phyloP scores from a whole-genome alignment of 2,888 invertebrate species.

The Pachliopta kotzebuea region DNA sequence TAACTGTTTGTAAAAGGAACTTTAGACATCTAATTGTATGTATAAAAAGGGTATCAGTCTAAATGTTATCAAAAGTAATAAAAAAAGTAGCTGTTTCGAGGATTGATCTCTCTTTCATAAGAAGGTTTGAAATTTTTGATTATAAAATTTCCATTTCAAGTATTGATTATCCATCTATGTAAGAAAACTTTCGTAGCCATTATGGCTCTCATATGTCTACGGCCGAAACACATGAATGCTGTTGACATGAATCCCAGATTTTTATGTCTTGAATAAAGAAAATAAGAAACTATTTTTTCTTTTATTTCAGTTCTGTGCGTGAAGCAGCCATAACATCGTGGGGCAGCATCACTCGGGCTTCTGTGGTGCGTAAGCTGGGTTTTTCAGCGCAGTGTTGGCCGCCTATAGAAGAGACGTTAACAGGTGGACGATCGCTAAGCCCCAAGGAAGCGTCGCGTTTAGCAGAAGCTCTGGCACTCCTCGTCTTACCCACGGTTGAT shows the following conservation, averaged over 20 bases:
- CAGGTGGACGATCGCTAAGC: slow-evolving; percentile 33
- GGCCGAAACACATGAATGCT: no score
- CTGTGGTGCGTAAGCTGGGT: slow-evolving; percentile 44
- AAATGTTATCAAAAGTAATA: no score
- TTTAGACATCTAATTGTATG: no score
- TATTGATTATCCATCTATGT: no score
- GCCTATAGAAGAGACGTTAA: slow-evolving; percentile 46
- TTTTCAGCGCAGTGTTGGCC: slow-evolving; percentile 56
- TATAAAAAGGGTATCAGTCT: no score
- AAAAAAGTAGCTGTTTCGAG: no score
- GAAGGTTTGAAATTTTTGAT: no score
- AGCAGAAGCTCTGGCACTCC: slow-evolving; percentile 55
- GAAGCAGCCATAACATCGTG: slow-evolving; percentile 63
- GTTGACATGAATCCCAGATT: no score
- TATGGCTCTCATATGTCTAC: no score
- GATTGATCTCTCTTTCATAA: no score
- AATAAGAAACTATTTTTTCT: background rate
- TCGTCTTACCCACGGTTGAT: slow-evolving; percentile 60
- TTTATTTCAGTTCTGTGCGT: slow-evolving; percentile 53
- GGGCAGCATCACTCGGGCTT: slow-evolving; percentile 58
- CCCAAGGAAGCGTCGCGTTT: slow-evolving; percentile 45
- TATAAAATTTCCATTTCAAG: no score
- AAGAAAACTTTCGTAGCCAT: no score
- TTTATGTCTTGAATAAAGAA: background rate
- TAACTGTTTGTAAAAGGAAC: background rate